These are phyloP conservation scores for Nasonia giraulti DNA, from an alignment of 1,140 invertebrate genomes.

Conservation along the genomic window DNA sequence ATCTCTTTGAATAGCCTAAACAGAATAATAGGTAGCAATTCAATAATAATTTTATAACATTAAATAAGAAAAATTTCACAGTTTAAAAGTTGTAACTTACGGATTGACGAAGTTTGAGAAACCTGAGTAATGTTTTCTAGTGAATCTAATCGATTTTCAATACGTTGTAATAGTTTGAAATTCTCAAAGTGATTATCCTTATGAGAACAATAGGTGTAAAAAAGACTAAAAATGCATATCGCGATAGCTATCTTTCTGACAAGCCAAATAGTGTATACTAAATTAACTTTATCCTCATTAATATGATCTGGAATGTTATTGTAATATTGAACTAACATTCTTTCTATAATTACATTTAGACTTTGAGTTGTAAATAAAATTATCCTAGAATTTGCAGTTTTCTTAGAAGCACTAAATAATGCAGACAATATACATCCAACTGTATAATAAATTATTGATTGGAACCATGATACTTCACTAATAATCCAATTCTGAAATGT, in stretches of 20 bases:
- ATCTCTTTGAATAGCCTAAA: slow-evolving; percentile 57
- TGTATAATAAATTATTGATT: slow-evolving; percentile 77
- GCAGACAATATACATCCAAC: slow-evolving; percentile 73
- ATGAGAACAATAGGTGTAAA: slow-evolving; percentile 63
- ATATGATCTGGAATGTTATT: slow-evolving; percentile 54
- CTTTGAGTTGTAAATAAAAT: slow-evolving; percentile 75
- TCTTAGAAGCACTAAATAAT: slow-evolving; percentile 74
- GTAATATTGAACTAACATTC: slow-evolving; percentile 66
- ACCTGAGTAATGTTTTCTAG: slow-evolving; percentile 54
- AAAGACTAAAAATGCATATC: slow-evolving; percentile 59
- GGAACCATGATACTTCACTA: slow-evolving; percentile 77
- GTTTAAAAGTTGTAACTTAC: slow-evolving; percentile 34
- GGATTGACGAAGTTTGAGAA: slow-evolving; percentile 40
- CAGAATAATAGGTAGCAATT: background rate
- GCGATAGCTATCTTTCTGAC: slow-evolving; percentile 61
- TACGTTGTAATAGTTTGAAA: slow-evolving; percentile 61
- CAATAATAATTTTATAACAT: background rate
- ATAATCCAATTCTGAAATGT: slow-evolving; percentile 76
- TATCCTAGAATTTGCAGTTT: slow-evolving; percentile 74
- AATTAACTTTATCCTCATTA: slow-evolving; percentile 59
- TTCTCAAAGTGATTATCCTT: slow-evolving; percentile 63
- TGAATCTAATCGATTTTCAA: slow-evolving; percentile 61
- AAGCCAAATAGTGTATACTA: slow-evolving; percentile 62
- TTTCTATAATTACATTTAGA: slow-evolving; percentile 66
- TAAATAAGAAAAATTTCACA: slow-evolving; percentile 16